Conservation (phyloP, 1,140 invertebrate genomes). For the Drosophila malerkotliana region DNA sequence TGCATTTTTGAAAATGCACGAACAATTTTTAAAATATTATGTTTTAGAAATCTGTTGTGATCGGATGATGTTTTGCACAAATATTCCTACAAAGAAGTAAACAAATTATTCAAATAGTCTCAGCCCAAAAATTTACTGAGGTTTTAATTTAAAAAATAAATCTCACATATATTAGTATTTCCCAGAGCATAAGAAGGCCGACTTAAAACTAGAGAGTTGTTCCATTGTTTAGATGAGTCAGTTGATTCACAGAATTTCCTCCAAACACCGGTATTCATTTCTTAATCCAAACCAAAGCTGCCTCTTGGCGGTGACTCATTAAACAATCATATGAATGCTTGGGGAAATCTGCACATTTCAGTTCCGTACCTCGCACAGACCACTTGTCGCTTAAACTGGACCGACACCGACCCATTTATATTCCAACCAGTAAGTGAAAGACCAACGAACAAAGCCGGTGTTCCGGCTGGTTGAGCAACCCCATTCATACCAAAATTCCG, state of each 20-base stretch:
- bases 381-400: constrained; percentile 10
- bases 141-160: too few relatives aligned
- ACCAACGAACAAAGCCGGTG: constrained; percentile 36
- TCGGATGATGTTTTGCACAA: too few relatives aligned
- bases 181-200: too few relatives aligned
- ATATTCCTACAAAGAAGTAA: too few relatives aligned
- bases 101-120: too few relatives aligned
- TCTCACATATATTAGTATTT: too few relatives aligned
- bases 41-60: too few relatives aligned
- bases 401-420: constrained; percentile 4
- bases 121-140: too few relatives aligned
- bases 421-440: constrained; percentile 9
- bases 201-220: not conserved
- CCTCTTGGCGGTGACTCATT: constrained; percentile 2
- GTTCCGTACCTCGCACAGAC: not conserved
- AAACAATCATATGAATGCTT: constrained; percentile 6
- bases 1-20: too few relatives aligned
- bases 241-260: not conserved
- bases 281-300: constrained; percentile 2
- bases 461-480: constrained; percentile 75
- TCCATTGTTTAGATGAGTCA: not conserved
- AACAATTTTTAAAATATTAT: too few relatives aligned
- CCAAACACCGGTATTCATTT: constrained; percentile 1
- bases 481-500: constrained; percentile 51
- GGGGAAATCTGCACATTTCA: constrained; percentile 1